A percentile compares a stretch with the other conserved stretches of the same genome.
phyloP scores from a whole-genome alignment of 2,888 invertebrate species.

The Acrobasis consociella region DNA sequence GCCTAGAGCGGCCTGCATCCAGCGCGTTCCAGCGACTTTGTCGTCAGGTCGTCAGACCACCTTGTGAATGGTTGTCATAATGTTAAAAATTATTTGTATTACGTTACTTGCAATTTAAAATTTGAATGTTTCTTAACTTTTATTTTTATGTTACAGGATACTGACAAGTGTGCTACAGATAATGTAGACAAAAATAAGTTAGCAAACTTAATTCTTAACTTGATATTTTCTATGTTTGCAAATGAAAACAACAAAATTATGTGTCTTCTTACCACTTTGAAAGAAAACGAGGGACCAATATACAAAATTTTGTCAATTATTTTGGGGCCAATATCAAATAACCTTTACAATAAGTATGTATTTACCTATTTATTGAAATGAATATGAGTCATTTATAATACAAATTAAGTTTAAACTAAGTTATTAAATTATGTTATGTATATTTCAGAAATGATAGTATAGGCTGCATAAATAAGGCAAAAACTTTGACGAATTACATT shows the following conservation, averaged over 20 bases:
- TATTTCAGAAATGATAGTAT: constrained; percentile 39
- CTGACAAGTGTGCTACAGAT: constrained; percentile 24
- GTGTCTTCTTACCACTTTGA: constrained; percentile 40
- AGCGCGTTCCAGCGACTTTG: no score
- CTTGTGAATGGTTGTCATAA: no score
- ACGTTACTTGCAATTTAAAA: no score
- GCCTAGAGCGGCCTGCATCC: no score
- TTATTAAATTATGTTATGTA: neutral
- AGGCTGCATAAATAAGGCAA: constrained; percentile 40
- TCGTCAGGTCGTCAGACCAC: no score
- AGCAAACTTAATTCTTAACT: constrained; percentile 44
- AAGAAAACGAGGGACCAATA: constrained; percentile 39
- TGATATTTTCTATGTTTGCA: constrained; percentile 45
- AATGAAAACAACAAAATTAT: constrained; percentile 41
- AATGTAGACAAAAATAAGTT: constrained; percentile 32
- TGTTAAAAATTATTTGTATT: no score
- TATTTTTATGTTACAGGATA: constrained; percentile 38
- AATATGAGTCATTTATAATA: no score
- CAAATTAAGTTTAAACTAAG: neutral
- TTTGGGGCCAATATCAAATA: constrained; percentile 38
- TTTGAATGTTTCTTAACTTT: no score
- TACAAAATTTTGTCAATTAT: constrained; percentile 43
- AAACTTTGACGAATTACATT: constrained; percentile 42
- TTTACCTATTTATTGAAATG: neutral
- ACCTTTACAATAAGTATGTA: constrained; percentile 47